These are phyloP conservation scores for Sebastes oblongus DNA, from an alignment of 2,797 vertebrate species.

Conservation along the genomic window DNA sequence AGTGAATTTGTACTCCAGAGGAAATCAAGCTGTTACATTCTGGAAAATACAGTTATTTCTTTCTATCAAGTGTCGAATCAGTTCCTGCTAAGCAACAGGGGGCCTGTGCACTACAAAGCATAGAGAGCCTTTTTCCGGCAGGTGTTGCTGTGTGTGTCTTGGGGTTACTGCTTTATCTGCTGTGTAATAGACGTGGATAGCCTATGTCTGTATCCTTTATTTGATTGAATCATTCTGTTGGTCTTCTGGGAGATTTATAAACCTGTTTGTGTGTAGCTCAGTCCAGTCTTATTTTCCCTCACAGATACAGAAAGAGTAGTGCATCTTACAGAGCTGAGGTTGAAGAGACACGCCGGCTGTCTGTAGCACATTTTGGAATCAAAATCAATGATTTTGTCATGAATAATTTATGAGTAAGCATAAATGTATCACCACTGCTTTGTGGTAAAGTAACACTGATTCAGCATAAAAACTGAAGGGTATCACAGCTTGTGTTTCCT, in stretches of 20 bases:
- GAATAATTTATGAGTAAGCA: conserved; percentile 59
- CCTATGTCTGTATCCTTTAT: conserved; percentile 31
- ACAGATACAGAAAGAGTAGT: conserved; percentile 1
- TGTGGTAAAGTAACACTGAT: conserved; percentile 45
- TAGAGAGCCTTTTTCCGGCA: conserved; percentile 32
- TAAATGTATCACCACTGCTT: conserved; percentile 17
- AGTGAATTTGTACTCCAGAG: neutral
- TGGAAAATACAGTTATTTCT: conserved; percentile 1
- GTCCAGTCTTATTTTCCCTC: conserved; percentile 26
- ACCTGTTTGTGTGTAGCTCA: conserved; percentile 27
- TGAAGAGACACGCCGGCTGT: conserved; percentile 4
- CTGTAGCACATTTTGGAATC: conserved; percentile 28
- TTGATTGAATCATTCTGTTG: conserved; percentile 47
- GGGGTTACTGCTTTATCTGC: conserved; percentile 44
- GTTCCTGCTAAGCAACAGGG: conserved; percentile 34
- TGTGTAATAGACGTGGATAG: conserved; percentile 55
- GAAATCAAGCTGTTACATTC: conserved; percentile 20
- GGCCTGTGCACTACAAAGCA: neutral
- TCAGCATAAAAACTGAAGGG: conserved; percentile 36
- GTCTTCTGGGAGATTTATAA: conserved; percentile 28
- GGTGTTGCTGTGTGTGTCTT: conserved; percentile 46
- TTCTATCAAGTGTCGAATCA: conserved; percentile 5
- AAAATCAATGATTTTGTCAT: conserved; percentile 55
- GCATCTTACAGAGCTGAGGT: conserved; percentile 12
- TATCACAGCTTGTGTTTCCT: conserved; percentile 22